phyloP scores from a whole-genome alignment of 2,797 vertebrate species.

The Enteromius thamalakanensis region DNA sequence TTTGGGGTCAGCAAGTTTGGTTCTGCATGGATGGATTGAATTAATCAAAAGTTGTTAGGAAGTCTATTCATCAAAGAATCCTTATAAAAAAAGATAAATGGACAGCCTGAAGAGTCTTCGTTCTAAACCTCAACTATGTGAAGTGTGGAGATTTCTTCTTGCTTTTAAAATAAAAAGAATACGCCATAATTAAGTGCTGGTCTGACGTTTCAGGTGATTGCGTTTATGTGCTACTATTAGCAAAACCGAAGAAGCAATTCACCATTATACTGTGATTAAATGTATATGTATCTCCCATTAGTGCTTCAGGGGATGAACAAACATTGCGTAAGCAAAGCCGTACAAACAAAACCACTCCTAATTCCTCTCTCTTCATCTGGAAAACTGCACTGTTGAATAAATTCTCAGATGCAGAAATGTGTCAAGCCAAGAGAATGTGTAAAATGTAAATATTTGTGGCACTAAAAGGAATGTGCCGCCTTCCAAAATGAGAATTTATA shows the following conservation, averaged over 20 bases:
- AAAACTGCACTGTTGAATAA: slow-evolving; percentile 1
- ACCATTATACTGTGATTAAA: slow-evolving; percentile 38
- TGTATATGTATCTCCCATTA: slow-evolving; percentile 13
- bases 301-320: background rate
- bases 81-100: background rate
- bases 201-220: slow-evolving; percentile 2
- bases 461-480: background rate
- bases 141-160: background rate
- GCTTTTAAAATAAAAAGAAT: slow-evolving; percentile 9
- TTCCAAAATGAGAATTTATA: background rate
- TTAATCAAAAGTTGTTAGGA: background rate
- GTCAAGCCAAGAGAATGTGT: background rate
- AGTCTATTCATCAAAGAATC: background rate
- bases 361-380: slow-evolving; percentile 4
- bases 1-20: slow-evolving; percentile 4
- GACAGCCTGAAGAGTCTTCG: background rate
- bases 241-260: background rate
- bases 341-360: background rate
- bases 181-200: slow-evolving; percentile 18
- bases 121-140: background rate
- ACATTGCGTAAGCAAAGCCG: background rate
- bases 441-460: background rate
- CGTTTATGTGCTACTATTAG: slow-evolving; percentile 11
- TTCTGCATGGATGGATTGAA: background rate
- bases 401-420: background rate